These are phyloP conservation scores for Drosophila vallismaia DNA, from an alignment of 2,888 invertebrate genomes.

Conservation along the genomic window DNA sequence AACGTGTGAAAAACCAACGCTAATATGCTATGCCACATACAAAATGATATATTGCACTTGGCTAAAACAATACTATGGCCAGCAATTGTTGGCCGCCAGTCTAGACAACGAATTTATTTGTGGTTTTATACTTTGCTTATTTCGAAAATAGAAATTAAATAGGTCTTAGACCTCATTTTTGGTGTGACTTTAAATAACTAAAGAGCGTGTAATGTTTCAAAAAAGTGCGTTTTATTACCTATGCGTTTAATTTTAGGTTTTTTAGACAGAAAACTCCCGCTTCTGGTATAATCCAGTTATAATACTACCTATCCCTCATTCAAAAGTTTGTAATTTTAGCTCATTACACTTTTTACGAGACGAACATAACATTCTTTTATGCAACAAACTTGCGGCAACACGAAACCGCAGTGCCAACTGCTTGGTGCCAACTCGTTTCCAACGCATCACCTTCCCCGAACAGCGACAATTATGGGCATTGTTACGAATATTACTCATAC, in stretches of 20 bases:
- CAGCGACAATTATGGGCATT: conserved; percentile 52
- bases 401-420: conserved; percentile 18
- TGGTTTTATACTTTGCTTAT: conserved; percentile 34
- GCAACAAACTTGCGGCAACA: neutral
- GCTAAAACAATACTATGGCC: conserved; percentile 32
- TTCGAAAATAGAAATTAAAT: conserved; percentile 21
- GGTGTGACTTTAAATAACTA: conserved; percentile 17
- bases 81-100: conserved; percentile 17
- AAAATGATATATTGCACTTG: conserved; percentile 57
- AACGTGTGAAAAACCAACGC: conserved; percentile 46
- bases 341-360: conserved; percentile 8
- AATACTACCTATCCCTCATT: too few relatives aligned
- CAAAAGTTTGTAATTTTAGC: conserved; percentile 2
- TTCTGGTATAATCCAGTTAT: too few relatives aligned
- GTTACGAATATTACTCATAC: conserved; percentile 53
- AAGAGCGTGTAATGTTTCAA: too few relatives aligned
- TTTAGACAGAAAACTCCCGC: too few relatives aligned
- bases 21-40: conserved; percentile 54
- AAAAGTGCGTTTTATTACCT: too few relatives aligned
- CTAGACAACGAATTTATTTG: conserved; percentile 35
- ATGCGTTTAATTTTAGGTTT: too few relatives aligned
- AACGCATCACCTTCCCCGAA: conserved; percentile 12
- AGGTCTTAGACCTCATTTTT: conserved; percentile 33
- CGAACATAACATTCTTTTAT: neutral
- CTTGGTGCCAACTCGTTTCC: conserved; percentile 1